Conservation (phyloP, 2,113 vertebrate genomes). For the Percopsis transmontana region DNA sequence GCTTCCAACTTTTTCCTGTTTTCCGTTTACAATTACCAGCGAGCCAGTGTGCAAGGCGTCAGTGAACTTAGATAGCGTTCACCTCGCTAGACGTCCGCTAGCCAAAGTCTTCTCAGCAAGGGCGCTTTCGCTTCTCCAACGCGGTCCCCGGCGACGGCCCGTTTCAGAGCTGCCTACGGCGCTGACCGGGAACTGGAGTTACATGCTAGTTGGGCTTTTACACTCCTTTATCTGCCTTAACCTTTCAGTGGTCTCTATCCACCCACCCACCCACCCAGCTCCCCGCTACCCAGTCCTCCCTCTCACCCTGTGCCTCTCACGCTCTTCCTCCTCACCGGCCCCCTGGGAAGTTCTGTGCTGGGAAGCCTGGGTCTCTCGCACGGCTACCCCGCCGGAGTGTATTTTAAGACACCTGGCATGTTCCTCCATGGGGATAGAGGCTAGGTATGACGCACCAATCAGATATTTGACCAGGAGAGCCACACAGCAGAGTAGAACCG, state of each 20-base stretch:
- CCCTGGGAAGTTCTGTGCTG: slow-evolving; percentile 55
- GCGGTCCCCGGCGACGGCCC: not conserved
- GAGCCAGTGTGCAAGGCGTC: too few species aligned
- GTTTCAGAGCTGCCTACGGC: slow-evolving; percentile 48
- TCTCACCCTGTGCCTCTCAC: slow-evolving; percentile 52
- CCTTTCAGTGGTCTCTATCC: slow-evolving; percentile 58
- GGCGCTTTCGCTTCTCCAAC: slow-evolving; percentile 3
- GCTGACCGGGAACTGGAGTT: slow-evolving; percentile 43
- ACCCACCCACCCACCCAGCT: slow-evolving; percentile 56
- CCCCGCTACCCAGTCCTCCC: slow-evolving; percentile 53
- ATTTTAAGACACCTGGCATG: slow-evolving; percentile 74
- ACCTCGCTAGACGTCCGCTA: too few species aligned
- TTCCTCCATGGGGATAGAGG: slow-evolving; percentile 66
- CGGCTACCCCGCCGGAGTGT: slow-evolving; percentile 66
- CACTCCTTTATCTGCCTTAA: slow-evolving; percentile 60
- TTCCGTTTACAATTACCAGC: too few species aligned
- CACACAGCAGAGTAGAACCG: slow-evolving; percentile 63
- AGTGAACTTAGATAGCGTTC: too few species aligned
- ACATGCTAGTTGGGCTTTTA: slow-evolving; percentile 62
- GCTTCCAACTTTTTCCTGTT: too few species aligned
- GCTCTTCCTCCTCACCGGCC: slow-evolving; percentile 46
- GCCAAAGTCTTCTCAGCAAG: too few species aligned
- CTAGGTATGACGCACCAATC: slow-evolving; percentile 74
- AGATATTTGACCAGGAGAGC: slow-evolving; percentile 76
- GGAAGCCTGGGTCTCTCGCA: slow-evolving; percentile 50